Evolutionary conservation across 1,140 invertebrate species (phyloP), one percentile per base, ranked within the genome.

Genomic region (Theocolax elegans): DNA sequence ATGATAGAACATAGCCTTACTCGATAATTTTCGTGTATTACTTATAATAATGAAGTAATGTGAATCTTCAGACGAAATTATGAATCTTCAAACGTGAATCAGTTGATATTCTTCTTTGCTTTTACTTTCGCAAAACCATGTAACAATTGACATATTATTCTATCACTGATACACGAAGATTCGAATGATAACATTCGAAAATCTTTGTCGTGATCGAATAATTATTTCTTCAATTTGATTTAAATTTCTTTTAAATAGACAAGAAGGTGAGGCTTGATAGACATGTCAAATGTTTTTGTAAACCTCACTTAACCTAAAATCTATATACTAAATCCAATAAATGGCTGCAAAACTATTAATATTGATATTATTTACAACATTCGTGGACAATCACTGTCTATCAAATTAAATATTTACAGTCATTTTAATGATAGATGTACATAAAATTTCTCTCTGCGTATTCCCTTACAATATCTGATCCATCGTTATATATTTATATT

Each of bases 401-500:
- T 19, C 35, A 21, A 56, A 15, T 51, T 2, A 46, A 48, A 48
- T 70, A 70, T 70, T 56, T 70, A 70, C 67, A 70, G 9, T 54
- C 3, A 40, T 13, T 17, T 23, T 64, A 63, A 48, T 31, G 17
- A 49, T 31, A 69, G 51, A 64, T 64, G 17, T 70, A 62, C 60
- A 58, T 64, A 63, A 62, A 63, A 31, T 58, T 38, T 64, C 4
- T 0, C 27, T 21, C 21, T 64, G 48, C 15, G 23, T n/a, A 1
- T 70, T 15, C 58, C 40, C 17, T 64, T 27, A 44, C 21, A 54
- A 40, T 44, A 56, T 27, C n/a, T 63, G n/a, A 44, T 56, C 42
- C 25, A 56, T 67, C 25, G 31, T 68, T 68, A 60, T 25, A 51
- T 68, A 68, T 68, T n/a, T 67, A 60, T 59, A 67, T 42, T 68